Evolutionary conservation across 2,888 invertebrate species (phyloP).

Genomic region (Dyspetes luteomarginatus): DNA sequence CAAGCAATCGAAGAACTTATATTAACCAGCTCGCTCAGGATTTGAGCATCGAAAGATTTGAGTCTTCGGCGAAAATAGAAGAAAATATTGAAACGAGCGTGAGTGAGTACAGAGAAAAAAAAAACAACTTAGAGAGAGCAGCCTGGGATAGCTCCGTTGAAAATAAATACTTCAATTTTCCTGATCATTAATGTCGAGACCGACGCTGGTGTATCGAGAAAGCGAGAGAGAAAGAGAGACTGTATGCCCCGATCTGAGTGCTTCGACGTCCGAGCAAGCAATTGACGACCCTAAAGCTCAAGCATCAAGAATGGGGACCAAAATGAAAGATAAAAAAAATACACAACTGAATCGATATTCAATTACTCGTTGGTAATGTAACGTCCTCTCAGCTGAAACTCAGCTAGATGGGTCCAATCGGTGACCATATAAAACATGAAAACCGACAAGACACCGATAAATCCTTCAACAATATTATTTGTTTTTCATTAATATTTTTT

Average conservation of each 20-base stretch:
- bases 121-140: slow-evolving; percentile 9
- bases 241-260: slow-evolving; percentile 25
- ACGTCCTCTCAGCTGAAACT: slow-evolving; percentile 18
- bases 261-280: slow-evolving; percentile 38
- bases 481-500: too few species aligned
- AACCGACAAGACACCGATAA: neutral
- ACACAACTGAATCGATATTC: slow-evolving; percentile 31
- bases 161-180: slow-evolving; percentile 54
- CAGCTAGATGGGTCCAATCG: neutral
- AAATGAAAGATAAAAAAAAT: slow-evolving; percentile 35
- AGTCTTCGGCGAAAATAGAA: neutral
- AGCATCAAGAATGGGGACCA: slow-evolving; percentile 28
- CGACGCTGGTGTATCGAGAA: slow-evolving; percentile 19
- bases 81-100: neutral
- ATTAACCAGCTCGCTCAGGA: neutral
- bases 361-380: slow-evolving; percentile 44
- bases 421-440: slow-evolving; percentile 2
- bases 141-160: slow-evolving; percentile 10
- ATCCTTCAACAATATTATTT: too few species aligned
- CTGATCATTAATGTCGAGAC: slow-evolving; percentile 45
- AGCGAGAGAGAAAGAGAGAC: slow-evolving; percentile 14
- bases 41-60: neutral
- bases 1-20: neutral
- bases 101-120: slow-evolving; percentile 3
- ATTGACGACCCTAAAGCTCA: slow-evolving; percentile 28